Evolutionary conservation across 2,888 invertebrate genomes (phyloP), one percentile per base, ranked within the genome.

Genomic region (Ephialtes manifestator): DNA sequence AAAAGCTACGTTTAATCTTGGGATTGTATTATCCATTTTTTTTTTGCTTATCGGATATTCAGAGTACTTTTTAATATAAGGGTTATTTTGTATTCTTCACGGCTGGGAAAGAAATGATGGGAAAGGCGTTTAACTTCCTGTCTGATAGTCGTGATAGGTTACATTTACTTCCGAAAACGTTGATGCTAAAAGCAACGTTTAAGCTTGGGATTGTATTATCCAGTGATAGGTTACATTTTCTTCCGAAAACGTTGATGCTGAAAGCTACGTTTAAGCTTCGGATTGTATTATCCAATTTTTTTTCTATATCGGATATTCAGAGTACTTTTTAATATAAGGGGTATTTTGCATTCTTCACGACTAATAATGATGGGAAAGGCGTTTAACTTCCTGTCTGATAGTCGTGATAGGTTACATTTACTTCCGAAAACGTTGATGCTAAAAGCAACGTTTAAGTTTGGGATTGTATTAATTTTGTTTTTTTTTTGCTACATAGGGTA

Each of bases 301-400:
- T 13, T 0, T n/a, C n/a, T 8, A 15, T 48, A n/a, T n/a, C n/a
- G n/a, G n/a, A n/a, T n/a, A n/a, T n/a, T n/a, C n/a, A n/a, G n/a
- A n/a, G n/a, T n/a, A n/a, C n/a, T n/a, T n/a, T n/a, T n/a, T n/a
- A n/a, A n/a, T n/a, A n/a, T 39, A 39, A 4, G 31, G 31, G 2
- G 35, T 39, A 7, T 39, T 39, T 8, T 4, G 35, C 8, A 39
- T 39, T n/a, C n/a, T n/a, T n/a, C n/a, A 75, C 67, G 43, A 28
- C 55, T 67, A 20, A 81, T 68, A 74, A 74, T 55, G 55, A 72
- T 55, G 55, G 39, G 28, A 58, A 28, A 68, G 46, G 70, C 46
- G 58, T 48, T 68, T 75, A 46, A 81, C 81, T 81, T 81, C 81
- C 81, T 81, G 74, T 48, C 74, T 35, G 60, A 60, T 35, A 35